Evolutionary conservation across 2,888 invertebrate species (phyloP).

Genomic region (Agrotis ipsilon): DNA sequence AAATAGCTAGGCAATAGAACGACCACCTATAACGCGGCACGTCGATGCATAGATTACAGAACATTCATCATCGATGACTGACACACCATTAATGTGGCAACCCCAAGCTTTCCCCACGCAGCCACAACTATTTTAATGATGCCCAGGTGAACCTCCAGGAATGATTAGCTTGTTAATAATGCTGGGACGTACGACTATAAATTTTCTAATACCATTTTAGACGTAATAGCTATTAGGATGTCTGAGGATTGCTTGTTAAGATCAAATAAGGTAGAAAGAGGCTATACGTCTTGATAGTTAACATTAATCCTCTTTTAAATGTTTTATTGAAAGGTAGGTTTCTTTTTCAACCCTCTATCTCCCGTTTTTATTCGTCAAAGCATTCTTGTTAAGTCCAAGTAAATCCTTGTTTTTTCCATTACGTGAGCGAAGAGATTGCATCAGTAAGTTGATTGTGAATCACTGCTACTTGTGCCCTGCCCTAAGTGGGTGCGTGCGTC

Average conservation of each 20-base stretch:
- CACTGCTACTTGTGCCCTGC: conserved; percentile 22
- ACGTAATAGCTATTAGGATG: conserved; percentile 13
- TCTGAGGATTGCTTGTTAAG: conserved; percentile 20
- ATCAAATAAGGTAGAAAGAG: conserved; percentile 32
- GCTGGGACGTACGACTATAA: conserved; percentile 13
- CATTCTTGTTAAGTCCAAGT: conserved; percentile 7
- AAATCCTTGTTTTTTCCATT: not conserved
- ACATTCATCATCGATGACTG: conserved; percentile 61
- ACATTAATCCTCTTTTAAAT: conserved; percentile 22
- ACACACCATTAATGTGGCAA: conserved; percentile 56
- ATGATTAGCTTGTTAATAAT: conserved; percentile 48
- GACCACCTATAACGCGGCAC: conserved; percentile 36
- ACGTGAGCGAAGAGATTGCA: conserved; percentile 24
- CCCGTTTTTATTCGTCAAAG: conserved; percentile 13
- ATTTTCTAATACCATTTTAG: conserved; percentile 42
- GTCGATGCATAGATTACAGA: conserved; percentile 36
- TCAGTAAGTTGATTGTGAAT: conserved; percentile 46
- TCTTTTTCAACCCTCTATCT: not conserved
- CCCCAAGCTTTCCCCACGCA: conserved; percentile 33
- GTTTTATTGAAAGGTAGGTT: conserved; percentile 29
- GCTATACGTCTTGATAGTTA: conserved; percentile 9
- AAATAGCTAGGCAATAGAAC: conserved; percentile 26
- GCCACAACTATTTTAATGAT: conserved; percentile 56
- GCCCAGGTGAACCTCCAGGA: conserved; percentile 31
- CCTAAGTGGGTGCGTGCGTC: conserved; percentile 41